Evolutionary conservation across 2,888 invertebrate species (phyloP), one percentile per base, ranked within the genome.

Genomic region (Mesopsocus fuscifrons): DNA sequence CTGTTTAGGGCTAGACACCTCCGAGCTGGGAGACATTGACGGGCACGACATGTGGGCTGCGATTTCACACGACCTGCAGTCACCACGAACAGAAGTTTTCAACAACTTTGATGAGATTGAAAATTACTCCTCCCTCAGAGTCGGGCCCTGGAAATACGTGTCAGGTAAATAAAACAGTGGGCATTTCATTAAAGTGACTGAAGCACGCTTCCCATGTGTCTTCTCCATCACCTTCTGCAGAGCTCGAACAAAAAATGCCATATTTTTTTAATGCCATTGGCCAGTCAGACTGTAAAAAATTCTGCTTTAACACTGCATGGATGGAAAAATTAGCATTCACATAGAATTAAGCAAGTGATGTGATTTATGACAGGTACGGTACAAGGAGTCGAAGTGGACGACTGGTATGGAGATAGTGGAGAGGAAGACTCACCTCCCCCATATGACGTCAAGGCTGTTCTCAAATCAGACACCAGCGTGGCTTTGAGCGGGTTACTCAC

Each of bases 331-430:
- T n/a, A n/a, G n/a, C n/a, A n/a, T n/a, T n/a, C n/a, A n/a, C n/a
- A n/a, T n/a, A n/a, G n/a, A n/a, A n/a, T n/a, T n/a, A n/a, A n/a
- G n/a, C n/a, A n/a, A n/a, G n/a, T n/a, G n/a, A n/a, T n/a, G n/a
- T n/a, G n/a, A n/a, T 41, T 41, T 32, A 9, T 41, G 32, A 13
- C 13, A 41, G 23, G 44, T 15, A 6, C 52, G 56, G 11, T 49
- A 67, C 11, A 53, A 56, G 1, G 47, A 52, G 4, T 57, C 59
- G 45, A 18, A 18, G 9, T 41, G 49, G 3, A 57, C 61, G 6
- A 55, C 57, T 2, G 49, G 67, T 23, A 56, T 51, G 2, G 68
- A 68, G 17, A 61, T 88, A 15, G 64, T 92, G 0, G 34, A 41
- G 18, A 32, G 2, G 41, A 41, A 15, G 34, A 44, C 16, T 15